Evolutionary conservation across 2,888 invertebrate species (phyloP).

Genomic region (Megaustenia siamemsis): DNA sequence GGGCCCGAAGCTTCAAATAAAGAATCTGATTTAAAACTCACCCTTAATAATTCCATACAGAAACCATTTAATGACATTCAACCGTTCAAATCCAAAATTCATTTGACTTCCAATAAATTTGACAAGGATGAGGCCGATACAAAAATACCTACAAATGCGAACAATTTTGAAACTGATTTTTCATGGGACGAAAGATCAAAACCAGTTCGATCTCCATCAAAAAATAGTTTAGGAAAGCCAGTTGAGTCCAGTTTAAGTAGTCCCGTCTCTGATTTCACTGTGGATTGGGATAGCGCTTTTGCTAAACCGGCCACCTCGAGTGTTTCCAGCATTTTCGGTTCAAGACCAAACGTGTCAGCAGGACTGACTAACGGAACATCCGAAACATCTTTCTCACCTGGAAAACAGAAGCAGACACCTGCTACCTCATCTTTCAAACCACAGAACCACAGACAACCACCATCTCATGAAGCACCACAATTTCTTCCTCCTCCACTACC

Average conservation of each 20-base stretch:
- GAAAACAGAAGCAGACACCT: too few species aligned
- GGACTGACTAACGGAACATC: background rate
- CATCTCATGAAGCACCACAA: background rate
- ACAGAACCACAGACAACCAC: background rate
- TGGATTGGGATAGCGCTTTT: conserved; percentile 26
- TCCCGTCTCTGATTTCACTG: background rate
- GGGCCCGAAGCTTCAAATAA: background rate
- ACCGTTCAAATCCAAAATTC: background rate
- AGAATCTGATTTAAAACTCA: background rate
- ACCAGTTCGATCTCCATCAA: background rate
- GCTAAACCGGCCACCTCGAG: background rate
- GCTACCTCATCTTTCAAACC: background rate
- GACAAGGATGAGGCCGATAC: background rate
- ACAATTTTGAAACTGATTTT: background rate
- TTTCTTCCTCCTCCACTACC: conserved; percentile 20
- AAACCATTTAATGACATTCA: conserved; percentile 7
- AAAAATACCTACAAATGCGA: background rate
- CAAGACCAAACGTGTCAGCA: background rate
- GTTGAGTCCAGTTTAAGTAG: background rate
- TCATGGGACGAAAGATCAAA: background rate
- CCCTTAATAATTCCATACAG: background rate
- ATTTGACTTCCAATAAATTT: too few species aligned
- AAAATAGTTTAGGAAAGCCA: background rate
- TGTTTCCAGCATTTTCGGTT: background rate
- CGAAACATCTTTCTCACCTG: background rate